These are phyloP conservation scores for Mormyrus iriodes DNA, from an alignment of 2,113 vertebrate genomes.

Conservation along the genomic window DNA sequence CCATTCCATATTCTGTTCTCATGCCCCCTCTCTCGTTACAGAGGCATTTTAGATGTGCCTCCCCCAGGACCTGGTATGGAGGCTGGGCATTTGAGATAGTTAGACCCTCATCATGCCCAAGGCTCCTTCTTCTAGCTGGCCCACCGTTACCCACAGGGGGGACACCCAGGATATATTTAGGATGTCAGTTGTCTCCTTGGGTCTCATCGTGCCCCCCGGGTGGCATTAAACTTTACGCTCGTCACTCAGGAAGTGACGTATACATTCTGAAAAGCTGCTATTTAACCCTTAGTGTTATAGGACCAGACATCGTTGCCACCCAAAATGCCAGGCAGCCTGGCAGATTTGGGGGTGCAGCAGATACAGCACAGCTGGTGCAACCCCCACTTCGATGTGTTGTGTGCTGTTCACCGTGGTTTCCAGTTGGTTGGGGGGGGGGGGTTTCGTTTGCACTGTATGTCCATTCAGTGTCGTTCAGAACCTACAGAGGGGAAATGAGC, in stretches of 20 bases:
- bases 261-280: background rate
- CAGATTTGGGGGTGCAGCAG: background rate
- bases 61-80: background rate
- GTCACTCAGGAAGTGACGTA: background rate
- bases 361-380: background rate
- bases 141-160: background rate
- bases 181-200: background rate
- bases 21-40: background rate
- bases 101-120: constrained; percentile 32
- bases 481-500: background rate
- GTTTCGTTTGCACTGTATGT: background rate
- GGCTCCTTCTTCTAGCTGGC: constrained; percentile 10
- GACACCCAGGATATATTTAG: background rate
- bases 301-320: background rate
- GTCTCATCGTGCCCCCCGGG: constrained; percentile 5
- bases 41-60: background rate
- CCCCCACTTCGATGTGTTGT: background rate
- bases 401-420: background rate
- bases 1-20: background rate
- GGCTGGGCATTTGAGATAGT: constrained; percentile 20
- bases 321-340: background rate
- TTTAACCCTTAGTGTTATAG: background rate
- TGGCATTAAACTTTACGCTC: constrained; percentile 21
- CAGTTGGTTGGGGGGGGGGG: background rate
- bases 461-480: background rate